These are phyloP conservation scores for Scolopax rusticola DNA, from an alignment of 2,797 vertebrate genomes.

Conservation along the genomic window DNA sequence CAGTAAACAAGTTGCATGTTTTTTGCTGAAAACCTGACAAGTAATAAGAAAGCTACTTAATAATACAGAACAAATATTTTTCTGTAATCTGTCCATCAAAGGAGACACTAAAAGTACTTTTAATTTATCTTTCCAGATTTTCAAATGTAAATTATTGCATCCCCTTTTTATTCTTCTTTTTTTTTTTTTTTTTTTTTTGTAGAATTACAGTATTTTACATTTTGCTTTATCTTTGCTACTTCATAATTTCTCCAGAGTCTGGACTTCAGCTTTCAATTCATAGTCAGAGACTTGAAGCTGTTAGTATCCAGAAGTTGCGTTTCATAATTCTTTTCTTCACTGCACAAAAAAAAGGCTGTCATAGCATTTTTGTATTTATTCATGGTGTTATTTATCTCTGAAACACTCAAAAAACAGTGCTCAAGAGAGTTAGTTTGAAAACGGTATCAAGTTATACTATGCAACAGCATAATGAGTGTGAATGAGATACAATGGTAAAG, in stretches of 20 bases:
- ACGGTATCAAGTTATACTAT: background rate
- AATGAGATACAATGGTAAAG: conserved; percentile 21
- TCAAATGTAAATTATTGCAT: background rate
- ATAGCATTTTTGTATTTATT: conserved; percentile 4
- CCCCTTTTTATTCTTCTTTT: accelerated
- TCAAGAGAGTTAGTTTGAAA: conserved; percentile 15
- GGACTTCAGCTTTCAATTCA: background rate
- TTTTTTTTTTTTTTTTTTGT: background rate
- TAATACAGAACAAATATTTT: background rate
- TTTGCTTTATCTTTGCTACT: background rate
- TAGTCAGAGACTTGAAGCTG: background rate
- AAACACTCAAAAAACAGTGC: conserved; percentile 7
- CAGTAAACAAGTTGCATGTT: background rate
- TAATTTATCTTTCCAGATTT: background rate
- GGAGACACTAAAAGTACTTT: background rate
- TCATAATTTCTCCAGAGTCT: background rate
- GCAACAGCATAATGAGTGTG: background rate
- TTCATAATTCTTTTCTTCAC: conserved; percentile 16
- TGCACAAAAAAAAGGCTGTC: background rate
- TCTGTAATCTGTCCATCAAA: background rate
- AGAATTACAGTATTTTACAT: background rate
- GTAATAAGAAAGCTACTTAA: background rate
- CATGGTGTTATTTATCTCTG: conserved; percentile 33
- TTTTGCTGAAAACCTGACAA: background rate
- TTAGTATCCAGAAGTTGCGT: background rate